These are phyloP conservation scores for Trichosurus vulpecula DNA, from an alignment of 2,797 vertebrate species.

Conservation along the genomic window DNA sequence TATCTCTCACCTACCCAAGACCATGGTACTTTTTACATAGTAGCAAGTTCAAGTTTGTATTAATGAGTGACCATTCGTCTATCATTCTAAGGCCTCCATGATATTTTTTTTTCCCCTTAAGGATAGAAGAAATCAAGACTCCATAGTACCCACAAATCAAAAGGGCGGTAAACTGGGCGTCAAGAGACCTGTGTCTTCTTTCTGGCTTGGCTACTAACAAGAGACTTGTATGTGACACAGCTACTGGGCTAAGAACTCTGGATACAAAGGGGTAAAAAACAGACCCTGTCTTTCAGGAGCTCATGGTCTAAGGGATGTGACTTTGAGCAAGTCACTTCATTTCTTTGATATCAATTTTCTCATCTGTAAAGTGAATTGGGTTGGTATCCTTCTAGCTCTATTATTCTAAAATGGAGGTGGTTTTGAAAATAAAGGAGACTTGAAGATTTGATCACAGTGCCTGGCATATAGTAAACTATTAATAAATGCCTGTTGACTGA, in stretches of 20 bases:
- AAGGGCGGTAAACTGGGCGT: background rate
- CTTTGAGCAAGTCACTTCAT: conserved; percentile 41
- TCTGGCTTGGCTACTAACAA: conserved; percentile 14
- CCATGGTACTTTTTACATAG: background rate
- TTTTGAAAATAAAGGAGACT: conserved; percentile 55
- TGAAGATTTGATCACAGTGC: conserved; percentile 22
- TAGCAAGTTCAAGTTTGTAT: background rate
- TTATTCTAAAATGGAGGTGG: conserved; percentile 49
- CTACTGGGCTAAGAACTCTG: background rate
- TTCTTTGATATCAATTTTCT: conserved; percentile 57
- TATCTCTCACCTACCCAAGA: background rate
- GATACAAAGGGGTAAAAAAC: background rate
- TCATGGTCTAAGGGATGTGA: background rate
- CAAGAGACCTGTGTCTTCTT: background rate
- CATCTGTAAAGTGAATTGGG: conserved; percentile 51
- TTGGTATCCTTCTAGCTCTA: conserved; percentile 48
- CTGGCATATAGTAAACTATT: background rate
- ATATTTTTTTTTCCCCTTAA: conserved; percentile 24
- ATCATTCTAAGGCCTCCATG: conserved; percentile 42
- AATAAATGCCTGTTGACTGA: conserved; percentile 32
- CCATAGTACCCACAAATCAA: conserved; percentile 8
- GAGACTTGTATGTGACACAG: background rate
- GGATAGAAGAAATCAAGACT: conserved; percentile 27
- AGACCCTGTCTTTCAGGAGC: background rate
- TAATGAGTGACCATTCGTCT: background rate